Evolutionary conservation across 2,113 vertebrate species (phyloP).

Genomic region (Carassius carassius): DNA sequence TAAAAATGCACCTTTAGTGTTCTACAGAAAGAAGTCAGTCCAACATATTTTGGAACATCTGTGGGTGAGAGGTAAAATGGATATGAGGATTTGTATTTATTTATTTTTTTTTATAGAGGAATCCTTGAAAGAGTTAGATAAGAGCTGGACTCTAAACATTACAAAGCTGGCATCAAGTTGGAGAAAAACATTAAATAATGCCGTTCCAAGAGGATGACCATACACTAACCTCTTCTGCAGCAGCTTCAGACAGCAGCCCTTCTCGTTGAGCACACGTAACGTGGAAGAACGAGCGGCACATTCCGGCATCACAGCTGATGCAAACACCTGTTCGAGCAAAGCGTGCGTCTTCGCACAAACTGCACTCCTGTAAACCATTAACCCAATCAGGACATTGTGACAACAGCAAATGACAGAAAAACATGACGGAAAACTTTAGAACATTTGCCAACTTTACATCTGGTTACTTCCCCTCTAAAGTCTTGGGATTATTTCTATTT

Average conservation of each 20-base stretch:
- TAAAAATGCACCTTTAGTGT: not conserved
- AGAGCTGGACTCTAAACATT: not conserved
- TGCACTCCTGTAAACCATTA: slow-evolving; percentile 85
- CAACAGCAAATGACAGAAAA: not conserved
- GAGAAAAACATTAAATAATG: not conserved
- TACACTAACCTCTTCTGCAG: slow-evolving; percentile 90
- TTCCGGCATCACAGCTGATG: slow-evolving; percentile 97
- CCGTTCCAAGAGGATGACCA: not conserved
- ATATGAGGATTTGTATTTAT: not conserved
- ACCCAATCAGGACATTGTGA: not conserved
- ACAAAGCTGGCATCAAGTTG: not conserved
- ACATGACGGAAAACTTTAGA: not conserved
- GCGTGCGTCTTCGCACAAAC: slow-evolving; percentile 94
- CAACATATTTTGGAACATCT: not conserved
- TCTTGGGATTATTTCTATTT: slow-evolving; percentile 9
- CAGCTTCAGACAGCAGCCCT: slow-evolving; percentile 95
- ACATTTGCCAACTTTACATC: not conserved
- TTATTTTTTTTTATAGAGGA: too few relatives aligned
- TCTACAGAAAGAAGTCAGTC: not conserved
- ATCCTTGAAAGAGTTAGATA: not conserved
- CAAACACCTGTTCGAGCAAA: slow-evolving; percentile 97
- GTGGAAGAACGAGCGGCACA: slow-evolving; percentile 98
- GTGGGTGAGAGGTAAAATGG: not conserved
- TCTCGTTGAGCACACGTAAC: slow-evolving; percentile 98
- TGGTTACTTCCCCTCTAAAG: not conserved